Evolutionary conservation across 2,888 invertebrate genomes (phyloP), one percentile per base, ranked within the genome.

Genomic region (Drosophila neonasuta): DNA sequence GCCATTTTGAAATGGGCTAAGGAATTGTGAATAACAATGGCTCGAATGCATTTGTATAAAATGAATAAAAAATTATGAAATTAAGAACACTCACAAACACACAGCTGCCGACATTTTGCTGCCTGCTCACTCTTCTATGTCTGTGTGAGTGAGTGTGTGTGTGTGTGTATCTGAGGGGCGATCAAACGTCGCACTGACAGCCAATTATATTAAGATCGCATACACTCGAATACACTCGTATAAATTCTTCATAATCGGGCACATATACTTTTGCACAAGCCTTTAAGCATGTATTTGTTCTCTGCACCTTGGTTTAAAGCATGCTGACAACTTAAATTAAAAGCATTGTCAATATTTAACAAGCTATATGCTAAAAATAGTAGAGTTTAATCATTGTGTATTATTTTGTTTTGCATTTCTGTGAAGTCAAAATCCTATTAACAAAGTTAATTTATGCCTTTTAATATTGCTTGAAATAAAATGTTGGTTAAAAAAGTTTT

Each of bases 131-230:
- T 24, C 6, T 24, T 24, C 6, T 34, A 11, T 45, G 45, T 11
- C 4, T 39, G 36, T 13, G 13, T 39, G 7, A 11, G 34, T 39
- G 44, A n/a, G n/a, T 56, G 36, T 54, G 17, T 17, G 17, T 52
- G 45, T 64, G 45, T 50, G 49, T 51, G 30, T 50, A 50, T 50
- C 39, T 65, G 61, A 45, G 73, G 59, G 63, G 71, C 77, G 80
- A 82, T 84, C 82, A 70, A 80, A 73, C 66, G 69, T 63, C 84
- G 62, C 71, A 68, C 71, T 80, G 84, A 84, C 86, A 82, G 74
- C 84, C 84, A 84, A 86, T 84, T 84, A 84, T 79, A 82, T 74
- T 77, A 72, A 84, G 79, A 79, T 86, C 81, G 48, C n/a, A 62
- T 49, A 62, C 56, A 62, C 56, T 49, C 34, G 24, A 55, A 41